Conservation (phyloP, 2,113 vertebrate species). For the Dolichotis patagonum region DNA sequence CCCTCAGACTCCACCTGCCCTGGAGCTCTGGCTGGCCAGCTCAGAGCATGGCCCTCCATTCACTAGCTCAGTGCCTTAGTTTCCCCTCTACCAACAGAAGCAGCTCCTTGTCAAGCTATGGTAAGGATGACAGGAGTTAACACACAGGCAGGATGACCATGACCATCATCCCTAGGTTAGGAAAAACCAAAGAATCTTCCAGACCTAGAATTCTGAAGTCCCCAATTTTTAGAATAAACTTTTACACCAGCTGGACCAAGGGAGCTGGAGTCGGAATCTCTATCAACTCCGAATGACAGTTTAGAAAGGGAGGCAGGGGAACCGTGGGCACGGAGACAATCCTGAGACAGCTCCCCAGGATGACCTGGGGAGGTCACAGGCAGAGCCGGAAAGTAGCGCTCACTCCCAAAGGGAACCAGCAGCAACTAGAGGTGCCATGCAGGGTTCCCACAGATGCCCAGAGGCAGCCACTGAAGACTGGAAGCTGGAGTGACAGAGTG, state of each 20-base stretch:
- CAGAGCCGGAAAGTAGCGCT: no score
- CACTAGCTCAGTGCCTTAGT: background rate
- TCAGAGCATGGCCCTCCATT: background rate
- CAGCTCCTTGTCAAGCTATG: background rate
- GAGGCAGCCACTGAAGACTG: background rate
- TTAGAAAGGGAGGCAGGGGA: background rate
- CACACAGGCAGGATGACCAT: background rate
- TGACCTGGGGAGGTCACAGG: background rate
- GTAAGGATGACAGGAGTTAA: background rate
- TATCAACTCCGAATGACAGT: no score
- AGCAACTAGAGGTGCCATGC: rapidly evolving
- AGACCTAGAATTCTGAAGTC: background rate
- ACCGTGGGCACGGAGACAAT: rapidly evolving
- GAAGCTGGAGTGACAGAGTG: rapidly evolving
- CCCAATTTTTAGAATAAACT: background rate
- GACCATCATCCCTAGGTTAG: background rate
- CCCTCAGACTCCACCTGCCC: background rate
- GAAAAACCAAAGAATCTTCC: background rate
- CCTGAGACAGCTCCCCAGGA: no score
- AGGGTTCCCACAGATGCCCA: background rate
- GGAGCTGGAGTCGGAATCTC: background rate
- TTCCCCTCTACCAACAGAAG: background rate
- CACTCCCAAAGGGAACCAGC: no score
- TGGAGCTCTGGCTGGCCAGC: background rate
- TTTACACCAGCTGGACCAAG: background rate